These are phyloP conservation scores for Cantharis rufa DNA, from an alignment of 2,888 invertebrate genomes.

Conservation along the genomic window DNA sequence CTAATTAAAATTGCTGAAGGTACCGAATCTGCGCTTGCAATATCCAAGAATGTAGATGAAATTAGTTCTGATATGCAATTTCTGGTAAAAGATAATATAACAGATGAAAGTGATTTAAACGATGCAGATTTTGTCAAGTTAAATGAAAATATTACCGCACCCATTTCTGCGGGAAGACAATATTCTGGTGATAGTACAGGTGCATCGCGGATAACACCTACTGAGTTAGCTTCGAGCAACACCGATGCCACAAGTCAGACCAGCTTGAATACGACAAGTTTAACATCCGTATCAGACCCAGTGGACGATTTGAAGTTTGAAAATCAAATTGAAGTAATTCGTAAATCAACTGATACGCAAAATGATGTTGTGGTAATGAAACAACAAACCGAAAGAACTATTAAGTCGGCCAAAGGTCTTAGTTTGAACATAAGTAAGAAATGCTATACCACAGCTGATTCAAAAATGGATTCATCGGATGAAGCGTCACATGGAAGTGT, in stretches of 20 bases:
- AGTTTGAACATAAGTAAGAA: background rate
- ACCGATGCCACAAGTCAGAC: slow-evolving; percentile 5
- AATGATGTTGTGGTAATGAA: background rate
- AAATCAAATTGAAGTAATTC: background rate
- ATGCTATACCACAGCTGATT: background rate
- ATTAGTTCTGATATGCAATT: background rate
- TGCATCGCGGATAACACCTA: background rate
- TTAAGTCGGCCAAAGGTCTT: background rate
- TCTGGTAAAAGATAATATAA: no score
- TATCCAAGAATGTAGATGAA: background rate
- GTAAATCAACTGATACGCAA: background rate
- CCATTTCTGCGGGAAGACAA: background rate
- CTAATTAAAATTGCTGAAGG: slow-evolving; percentile 40
- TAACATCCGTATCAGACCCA: background rate
- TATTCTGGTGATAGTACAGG: background rate
- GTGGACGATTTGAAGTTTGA: background rate
- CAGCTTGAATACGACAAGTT: background rate
- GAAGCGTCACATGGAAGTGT: slow-evolving; percentile 39
- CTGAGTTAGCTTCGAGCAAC: slow-evolving; percentile 10
- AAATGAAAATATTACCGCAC: background rate
- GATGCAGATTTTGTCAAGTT: no score
- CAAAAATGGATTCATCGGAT: slow-evolving; percentile 28
- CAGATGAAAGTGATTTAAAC: background rate
- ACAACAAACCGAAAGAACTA: background rate
- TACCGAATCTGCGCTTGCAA: background rate